Conservation (phyloP, 2,797 vertebrate species). For the Myotis findleyi region DNA sequence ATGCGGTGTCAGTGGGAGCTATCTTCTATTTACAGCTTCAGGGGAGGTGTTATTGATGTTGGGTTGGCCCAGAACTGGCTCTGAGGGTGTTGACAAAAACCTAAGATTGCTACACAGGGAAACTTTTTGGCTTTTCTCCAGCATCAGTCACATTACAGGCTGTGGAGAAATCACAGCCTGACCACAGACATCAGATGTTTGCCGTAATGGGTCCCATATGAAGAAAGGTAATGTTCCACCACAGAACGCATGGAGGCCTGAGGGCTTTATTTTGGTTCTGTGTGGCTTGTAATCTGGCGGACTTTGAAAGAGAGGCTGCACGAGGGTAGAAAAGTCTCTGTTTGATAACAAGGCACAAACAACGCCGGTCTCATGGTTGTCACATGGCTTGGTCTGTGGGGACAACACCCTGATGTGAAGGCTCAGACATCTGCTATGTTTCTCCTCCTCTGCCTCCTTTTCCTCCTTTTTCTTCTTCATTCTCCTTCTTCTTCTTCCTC, state of each 20-base stretch:
- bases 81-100: slow-evolving; percentile 67
- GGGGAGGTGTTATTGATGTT: slow-evolving; percentile 44
- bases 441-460: background rate
- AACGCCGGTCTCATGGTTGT: slow-evolving; percentile 25
- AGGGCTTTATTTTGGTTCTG: slow-evolving; percentile 46
- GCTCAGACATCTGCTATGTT: background rate
- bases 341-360: slow-evolving; percentile 42
- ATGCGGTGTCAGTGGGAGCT: background rate
- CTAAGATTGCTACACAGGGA: slow-evolving; percentile 73
- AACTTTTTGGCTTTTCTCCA: slow-evolving; percentile 59
- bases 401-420: background rate
- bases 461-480: accelerated
- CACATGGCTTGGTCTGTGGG: background rate
- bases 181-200: slow-evolving; percentile 71
- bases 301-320: slow-evolving; percentile 48
- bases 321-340: background rate
- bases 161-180: slow-evolving; percentile 68
- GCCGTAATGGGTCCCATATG: slow-evolving; percentile 76
- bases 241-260: background rate
- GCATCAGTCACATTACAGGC: slow-evolving; percentile 58
- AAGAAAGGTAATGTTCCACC: slow-evolving; percentile 63
- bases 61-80: slow-evolving; percentile 37
- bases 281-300: slow-evolving; percentile 59
- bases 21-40: background rate
- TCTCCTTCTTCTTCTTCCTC: background rate